Percentiles rank a stretch among this genome's conserved stretches.
Evolutionary conservation across 2,888 invertebrate genomes (phyloP).

Genomic region (Leptinotarsa tumamoca): DNA sequence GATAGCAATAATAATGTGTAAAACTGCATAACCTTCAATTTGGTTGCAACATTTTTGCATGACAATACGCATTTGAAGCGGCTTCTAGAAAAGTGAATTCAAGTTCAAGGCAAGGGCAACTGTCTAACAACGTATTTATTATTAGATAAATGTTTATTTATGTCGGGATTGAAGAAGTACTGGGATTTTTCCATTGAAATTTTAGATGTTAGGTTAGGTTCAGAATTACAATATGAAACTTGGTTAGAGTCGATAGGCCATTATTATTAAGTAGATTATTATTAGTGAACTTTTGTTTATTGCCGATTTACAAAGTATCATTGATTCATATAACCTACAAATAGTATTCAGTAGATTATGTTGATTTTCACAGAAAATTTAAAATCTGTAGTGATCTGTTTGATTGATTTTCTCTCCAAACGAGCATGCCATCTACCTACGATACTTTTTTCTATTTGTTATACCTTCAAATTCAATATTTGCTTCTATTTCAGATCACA

Average conservation of each 20-base stretch:
- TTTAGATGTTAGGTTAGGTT: conserved; percentile 20
- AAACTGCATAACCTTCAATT: conserved; percentile 1
- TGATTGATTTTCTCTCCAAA: too few relatives aligned
- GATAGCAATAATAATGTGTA: conserved; percentile 14
- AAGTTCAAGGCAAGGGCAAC: conserved; percentile 64
- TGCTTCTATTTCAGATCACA: too few relatives aligned
- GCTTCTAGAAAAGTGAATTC: conserved; percentile 58
- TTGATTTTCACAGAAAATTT: too few relatives aligned
- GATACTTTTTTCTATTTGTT: not conserved
- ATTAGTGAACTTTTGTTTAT: not conserved
- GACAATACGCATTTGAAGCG: conserved; percentile 37
- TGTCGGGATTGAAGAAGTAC: conserved; percentile 31
- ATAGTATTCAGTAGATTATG: too few relatives aligned
- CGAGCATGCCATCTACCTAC: too few relatives aligned
- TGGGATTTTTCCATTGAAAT: conserved; percentile 39
- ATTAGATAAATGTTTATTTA: conserved; percentile 54
- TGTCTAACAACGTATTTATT: conserved; percentile 52
- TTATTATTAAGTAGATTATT: not conserved
- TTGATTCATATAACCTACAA: too few relatives aligned
- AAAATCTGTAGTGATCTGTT: too few relatives aligned
- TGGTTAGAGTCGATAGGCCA: not conserved
- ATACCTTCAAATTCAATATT: too few relatives aligned
- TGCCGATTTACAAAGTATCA: too few relatives aligned
- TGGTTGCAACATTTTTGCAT: conserved; percentile 32
- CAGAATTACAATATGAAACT: not conserved